These are phyloP conservation scores for Rhamphomyia laevipes DNA, from an alignment of 2,888 invertebrate species.

Conservation along the genomic window DNA sequence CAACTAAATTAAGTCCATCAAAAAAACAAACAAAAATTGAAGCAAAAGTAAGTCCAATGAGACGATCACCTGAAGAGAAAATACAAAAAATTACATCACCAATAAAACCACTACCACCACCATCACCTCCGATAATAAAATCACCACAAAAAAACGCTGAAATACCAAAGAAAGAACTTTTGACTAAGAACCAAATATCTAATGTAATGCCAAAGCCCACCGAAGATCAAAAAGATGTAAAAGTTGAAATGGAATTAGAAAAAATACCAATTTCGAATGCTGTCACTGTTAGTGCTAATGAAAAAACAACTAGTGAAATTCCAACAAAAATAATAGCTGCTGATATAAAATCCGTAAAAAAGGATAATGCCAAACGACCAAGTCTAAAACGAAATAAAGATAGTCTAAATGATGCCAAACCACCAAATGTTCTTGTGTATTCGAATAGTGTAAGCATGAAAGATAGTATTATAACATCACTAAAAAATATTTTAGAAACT, in stretches of 20 bases:
- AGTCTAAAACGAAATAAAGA: conserved; percentile 30
- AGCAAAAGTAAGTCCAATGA: conserved; percentile 18
- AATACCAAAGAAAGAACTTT: background rate
- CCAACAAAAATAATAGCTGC: conserved; percentile 8
- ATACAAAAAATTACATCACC: conserved; percentile 4
- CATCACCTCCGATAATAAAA: background rate
- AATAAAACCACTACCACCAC: background rate
- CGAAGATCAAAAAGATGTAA: background rate
- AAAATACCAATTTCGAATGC: conserved; percentile 4
- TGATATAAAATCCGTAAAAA: conserved; percentile 14
- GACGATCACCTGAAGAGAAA: conserved; percentile 12
- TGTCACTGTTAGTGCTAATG: background rate
- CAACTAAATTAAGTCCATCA: conserved; percentile 3
- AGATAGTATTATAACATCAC: conserved; percentile 59
- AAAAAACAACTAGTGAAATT: conserved; percentile 4
- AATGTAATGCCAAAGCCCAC: background rate
- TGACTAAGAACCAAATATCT: background rate
- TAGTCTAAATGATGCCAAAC: conserved; percentile 43
- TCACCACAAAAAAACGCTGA: conserved; percentile 2
- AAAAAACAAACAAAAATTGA: conserved; percentile 16
- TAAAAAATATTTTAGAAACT: conserved; percentile 55
- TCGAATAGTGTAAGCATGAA: conserved; percentile 64
- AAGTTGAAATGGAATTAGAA: background rate
- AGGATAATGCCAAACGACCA: conserved; percentile 22
- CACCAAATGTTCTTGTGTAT: conserved; percentile 70